Conservation (phyloP, 2,797 vertebrate genomes). For the Myotis pilosus region DNA sequence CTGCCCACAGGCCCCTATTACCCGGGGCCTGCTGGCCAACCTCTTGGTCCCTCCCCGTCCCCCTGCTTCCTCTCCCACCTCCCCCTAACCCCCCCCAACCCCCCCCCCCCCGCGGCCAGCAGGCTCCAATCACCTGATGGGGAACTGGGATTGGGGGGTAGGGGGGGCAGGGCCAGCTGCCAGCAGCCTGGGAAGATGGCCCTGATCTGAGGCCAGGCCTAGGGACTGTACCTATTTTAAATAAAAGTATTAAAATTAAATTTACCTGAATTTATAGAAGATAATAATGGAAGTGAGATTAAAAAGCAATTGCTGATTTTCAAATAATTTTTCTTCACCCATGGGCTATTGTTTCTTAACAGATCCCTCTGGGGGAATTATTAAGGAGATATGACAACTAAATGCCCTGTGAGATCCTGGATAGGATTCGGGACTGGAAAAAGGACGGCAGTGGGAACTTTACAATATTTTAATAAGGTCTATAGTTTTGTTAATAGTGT, state of each 20-base stretch:
- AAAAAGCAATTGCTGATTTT: background rate
- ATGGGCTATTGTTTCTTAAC: background rate
- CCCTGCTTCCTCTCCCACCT: too few relatives aligned
- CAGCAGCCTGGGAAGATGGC: too few relatives aligned
- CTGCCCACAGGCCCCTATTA: too few relatives aligned
- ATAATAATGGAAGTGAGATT: background rate
- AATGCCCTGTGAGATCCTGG: background rate
- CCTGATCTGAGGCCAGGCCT: too few relatives aligned
- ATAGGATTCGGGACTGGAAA: background rate
- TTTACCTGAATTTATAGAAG: conserved; percentile 27
- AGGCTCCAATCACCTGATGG: too few relatives aligned
- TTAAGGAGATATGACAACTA: background rate
- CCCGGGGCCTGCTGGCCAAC: too few relatives aligned
- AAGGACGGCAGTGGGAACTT: background rate
- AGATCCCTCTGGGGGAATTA: background rate
- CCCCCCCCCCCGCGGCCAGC: accelerated
- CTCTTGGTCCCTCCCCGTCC: too few relatives aligned
- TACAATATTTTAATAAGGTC: background rate
- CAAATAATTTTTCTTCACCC: conserved; percentile 11
- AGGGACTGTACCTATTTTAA: background rate
- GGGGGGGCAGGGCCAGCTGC: too few relatives aligned
- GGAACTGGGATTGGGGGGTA: too few relatives aligned
- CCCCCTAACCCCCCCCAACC: too few relatives aligned
- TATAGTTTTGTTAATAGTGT: background rate
- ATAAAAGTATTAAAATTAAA: conserved; percentile 12